Evolutionary conservation across 1,140 invertebrate species (phyloP), one percentile per base, ranked within the genome.

Genomic region (Lucilia sericata): DNA sequence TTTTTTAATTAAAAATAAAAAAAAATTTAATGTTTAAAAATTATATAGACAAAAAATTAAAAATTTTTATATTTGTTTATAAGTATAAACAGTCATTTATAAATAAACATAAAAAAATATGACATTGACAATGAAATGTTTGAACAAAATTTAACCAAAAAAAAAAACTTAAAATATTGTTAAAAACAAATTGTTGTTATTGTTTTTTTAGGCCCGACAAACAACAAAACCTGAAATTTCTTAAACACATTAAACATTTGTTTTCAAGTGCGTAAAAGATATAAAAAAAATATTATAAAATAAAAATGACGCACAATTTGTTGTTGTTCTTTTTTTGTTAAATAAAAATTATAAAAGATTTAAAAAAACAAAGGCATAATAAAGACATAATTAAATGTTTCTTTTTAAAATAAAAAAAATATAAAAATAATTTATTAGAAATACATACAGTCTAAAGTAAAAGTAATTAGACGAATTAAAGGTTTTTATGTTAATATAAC

Each of bases 61-160:
- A 30, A 30, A 30, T 30, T 3, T 30, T 14, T 12, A 49, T 49
- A 49, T 49, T 55, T 55, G 51, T 55, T 55, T 55, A 14, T 17
- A 55, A 55, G 12, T 55, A 55, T 55, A 42, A 42, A 42, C 5
- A 42, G 10, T 0, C 42, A 42, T 42, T 42, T 42, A 42, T 2
- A 42, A 42, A 42, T 42, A 42, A 42, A 42, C 42, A 55, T 10
- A 55, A 4, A 55, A 30, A n/a, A 55, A 55, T 17, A 55, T 55
- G 51, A 55, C 51, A 55, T 55, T 55, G 51, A 55, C 51, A 55
- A 55, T 55, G 51, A 55, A 55, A 55, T 55, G 51, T 55, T 55
- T 13, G 12, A 55, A 55, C 17, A 55, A 55, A 49, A 49, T 9
- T 49, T 49, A 49, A 49, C 13, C n/a, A n/a, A 55, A 17, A n/a